Base-by-base conservation (phyloP, 2,113 vertebrate species). In the Anas platyrhynchos region DNA sequence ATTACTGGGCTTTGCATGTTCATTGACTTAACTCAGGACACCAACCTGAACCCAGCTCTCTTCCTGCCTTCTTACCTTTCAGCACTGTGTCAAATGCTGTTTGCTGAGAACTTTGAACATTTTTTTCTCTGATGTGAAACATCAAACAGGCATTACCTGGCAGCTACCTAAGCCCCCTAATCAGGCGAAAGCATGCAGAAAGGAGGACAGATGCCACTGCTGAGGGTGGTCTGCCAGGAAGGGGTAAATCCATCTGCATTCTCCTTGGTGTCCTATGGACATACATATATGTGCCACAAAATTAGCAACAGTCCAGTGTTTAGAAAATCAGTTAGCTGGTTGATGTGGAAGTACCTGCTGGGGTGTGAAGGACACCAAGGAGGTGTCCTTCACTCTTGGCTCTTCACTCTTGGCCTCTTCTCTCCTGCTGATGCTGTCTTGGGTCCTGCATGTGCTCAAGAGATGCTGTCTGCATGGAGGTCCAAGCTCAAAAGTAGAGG, bases 21-120 rank as follows among this genome's bases (percentile, higher is more conserved):
- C 0, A 0, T 77, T 94, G 54, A 43, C 77, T 52, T 72, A 89
- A 62, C 36, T 32, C 13, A 75, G 71, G 82, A 50, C 26, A 55
- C 36, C 5, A 11, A 36, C 43, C 52, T 56, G 59, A 90, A 16
- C 22, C 15, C n/a, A 54, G 9, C 13, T 50, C 56, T 69, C 23
- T 52, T 36, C 38, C 44, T n/a, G 62, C 32, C 54, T 72, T 50
- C 71, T 71, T 93, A 59, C 82, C 79, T 96, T 94, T 87, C 94
- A 89, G n/a, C 93, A 86, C 44, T 66, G 68, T 87, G 74, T 91
- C 91, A 89, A 93, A 92, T 94, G 74, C 44, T 86, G 36, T 87
- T 94, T 93, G 67, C 93, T 76, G 58, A 93, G 31, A 89, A 82
- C 31, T 3, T 82, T 69, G 84, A 92, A 86, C 27, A 17, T 44